Evolutionary conservation across 2,113 vertebrate species (phyloP), one percentile per base, ranked within the genome.

Genomic region (Scophthalmus maximus): DNA sequence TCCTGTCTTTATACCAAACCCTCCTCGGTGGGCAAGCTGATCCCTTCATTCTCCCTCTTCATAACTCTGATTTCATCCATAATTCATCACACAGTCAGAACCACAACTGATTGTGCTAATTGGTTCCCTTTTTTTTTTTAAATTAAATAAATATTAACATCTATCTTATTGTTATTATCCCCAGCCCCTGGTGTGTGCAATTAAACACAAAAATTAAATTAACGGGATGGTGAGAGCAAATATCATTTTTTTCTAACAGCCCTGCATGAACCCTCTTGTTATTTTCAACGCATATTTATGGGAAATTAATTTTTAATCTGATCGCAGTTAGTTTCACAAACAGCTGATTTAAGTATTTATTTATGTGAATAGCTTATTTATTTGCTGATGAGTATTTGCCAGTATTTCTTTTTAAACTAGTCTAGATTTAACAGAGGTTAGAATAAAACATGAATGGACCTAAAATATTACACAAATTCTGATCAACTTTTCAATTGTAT

Each of bases 41-140:
- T 73, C 73, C 61, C 57, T 55, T 76, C 76, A 55, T 60, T 61
- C 77, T 52, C 44, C n/a, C 18, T 66, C 79, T n/a, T n/a, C 73
- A 34, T 85, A 61, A 27, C 65, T 69, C 68, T 85, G 71, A 89
- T 88, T 88, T 88, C 81, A 88, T 91, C 79, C 87, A 89, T 89
- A 74, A 89, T 91, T 87, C 56, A 91, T 88, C 40, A 30, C 58
- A 32, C 79, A 73, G 68, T 77, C 79, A 73, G 58, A 77, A 44
- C 58, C 68, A 56, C 70, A 79, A 70, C 76, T 66, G 60, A 81
- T 66, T 56, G 40, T 6, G 2, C 52, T 84, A 87, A 89, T 87
- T 83, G 73, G 51, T 50, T 52, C 76, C 52, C 59, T 70, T 79
- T 73, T 55, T 27, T 49, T n/a, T n/a, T n/a, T 46, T n/a, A 6